Percentiles rank a stretch among this genome's conserved stretches.
phyloP scores from a whole-genome alignment of 2,888 invertebrate species.

The Bellardia pandia region DNA sequence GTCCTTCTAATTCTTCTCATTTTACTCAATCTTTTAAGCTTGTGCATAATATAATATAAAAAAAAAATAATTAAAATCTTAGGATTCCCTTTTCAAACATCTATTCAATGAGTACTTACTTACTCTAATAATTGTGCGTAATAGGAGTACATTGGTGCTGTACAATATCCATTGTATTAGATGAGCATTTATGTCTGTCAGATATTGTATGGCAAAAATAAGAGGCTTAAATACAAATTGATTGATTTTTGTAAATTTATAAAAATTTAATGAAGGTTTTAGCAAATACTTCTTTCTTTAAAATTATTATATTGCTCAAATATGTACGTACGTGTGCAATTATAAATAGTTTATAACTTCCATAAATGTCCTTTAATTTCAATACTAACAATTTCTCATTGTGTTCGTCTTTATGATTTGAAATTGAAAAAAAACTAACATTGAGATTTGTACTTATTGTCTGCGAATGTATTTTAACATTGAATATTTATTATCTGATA shows the following conservation, averaged over 20 bases:
- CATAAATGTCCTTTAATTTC: background rate
- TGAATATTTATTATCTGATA: constrained; percentile 30
- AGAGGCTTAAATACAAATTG: constrained; percentile 42
- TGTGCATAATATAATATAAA: no score
- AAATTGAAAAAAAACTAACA: background rate
- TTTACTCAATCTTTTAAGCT: no score
- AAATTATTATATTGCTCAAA: no score
- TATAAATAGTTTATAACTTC: background rate
- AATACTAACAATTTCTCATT: background rate
- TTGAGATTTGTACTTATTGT: constrained; percentile 25
- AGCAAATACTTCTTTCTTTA: background rate
- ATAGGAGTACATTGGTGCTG: no score
- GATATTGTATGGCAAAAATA: background rate
- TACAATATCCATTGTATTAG: no score
- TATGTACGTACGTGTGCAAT: no score
- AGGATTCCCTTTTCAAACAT: no score
- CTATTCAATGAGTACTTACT: no score
- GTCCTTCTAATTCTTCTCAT: no score
- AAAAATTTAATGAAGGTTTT: background rate
- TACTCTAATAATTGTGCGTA: no score
- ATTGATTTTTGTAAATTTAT: constrained; percentile 19
- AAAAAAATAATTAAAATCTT: no score
- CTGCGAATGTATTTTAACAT: constrained; percentile 16
- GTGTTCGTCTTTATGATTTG: background rate
- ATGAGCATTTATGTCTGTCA: no score